These are phyloP conservation scores for Lagorchestes hirsutus DNA, from an alignment of 2,797 vertebrate genomes.

Conservation along the genomic window DNA sequence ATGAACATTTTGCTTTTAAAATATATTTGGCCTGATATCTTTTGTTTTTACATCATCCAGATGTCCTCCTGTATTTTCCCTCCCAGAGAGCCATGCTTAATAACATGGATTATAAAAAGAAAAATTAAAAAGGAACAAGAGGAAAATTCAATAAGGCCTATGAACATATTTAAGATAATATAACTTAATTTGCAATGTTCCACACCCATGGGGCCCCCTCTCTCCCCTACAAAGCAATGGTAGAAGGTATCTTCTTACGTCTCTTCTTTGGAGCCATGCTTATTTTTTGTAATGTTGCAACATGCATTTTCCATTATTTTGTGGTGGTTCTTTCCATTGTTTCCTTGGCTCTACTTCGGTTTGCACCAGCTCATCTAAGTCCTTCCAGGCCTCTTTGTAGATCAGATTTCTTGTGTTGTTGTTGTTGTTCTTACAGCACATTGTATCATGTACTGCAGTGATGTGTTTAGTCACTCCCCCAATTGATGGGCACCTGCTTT, in stretches of 20 bases:
- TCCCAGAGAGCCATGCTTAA: neutral
- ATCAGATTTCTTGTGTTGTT: neutral
- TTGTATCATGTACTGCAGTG: neutral
- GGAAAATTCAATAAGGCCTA: neutral
- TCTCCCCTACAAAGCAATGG: neutral
- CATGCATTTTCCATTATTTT: neutral
- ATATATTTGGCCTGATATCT: neutral
- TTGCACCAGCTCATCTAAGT: neutral
- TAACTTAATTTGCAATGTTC: neutral
- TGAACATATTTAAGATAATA: neutral
- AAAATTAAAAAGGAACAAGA: neutral
- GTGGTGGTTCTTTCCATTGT: neutral
- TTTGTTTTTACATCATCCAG: neutral
- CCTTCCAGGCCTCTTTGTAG: neutral
- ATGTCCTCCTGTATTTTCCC: neutral
- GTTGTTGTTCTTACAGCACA: neutral
- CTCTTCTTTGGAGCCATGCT: neutral
- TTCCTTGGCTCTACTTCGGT: neutral
- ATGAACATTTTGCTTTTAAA: neutral
- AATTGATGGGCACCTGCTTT: neutral
- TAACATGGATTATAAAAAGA: neutral
- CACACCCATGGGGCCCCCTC: neutral
- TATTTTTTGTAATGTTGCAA: neutral
- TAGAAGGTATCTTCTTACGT: neutral
- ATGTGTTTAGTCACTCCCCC: neutral